Evolutionary conservation across 2,797 vertebrate species (phyloP).

Genomic region (Echeneis naucrates): DNA sequence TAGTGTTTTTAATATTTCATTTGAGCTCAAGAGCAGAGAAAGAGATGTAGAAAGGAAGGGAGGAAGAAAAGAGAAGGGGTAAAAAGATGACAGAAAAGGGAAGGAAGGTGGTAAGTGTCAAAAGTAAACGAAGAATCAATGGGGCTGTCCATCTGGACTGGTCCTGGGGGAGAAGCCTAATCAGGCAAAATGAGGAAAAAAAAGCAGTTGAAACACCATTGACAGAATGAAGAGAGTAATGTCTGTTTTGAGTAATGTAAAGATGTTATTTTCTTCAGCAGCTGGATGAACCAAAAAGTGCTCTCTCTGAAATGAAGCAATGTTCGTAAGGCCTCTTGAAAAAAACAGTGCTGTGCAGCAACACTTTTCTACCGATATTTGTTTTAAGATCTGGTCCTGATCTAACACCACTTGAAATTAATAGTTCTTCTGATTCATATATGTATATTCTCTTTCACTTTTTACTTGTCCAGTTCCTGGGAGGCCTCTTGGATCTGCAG

Average conservation of each 20-base stretch:
- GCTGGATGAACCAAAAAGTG: conserved; percentile 1
- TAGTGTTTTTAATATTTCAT: background rate
- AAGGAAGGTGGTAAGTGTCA: conserved; percentile 16
- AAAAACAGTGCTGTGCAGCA: background rate
- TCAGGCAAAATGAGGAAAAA: conserved; percentile 46
- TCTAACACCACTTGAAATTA: background rate
- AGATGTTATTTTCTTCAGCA: background rate
- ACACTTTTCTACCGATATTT: background rate
- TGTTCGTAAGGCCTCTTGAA: background rate
- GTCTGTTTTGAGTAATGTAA: background rate
- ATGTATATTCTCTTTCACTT: conserved; percentile 17
- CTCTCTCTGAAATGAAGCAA: background rate
- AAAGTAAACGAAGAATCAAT: too few species aligned
- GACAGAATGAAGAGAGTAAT: background rate
- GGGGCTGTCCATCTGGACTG: too few species aligned
- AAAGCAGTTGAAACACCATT: conserved; percentile 4
- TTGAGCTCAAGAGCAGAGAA: background rate
- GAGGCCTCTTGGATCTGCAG: conserved; percentile 36
- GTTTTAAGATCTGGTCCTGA: background rate
- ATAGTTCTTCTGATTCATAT: background rate
- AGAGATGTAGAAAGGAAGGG: background rate
- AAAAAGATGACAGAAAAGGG: conserved; percentile 16
- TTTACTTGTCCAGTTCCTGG: conserved; percentile 33
- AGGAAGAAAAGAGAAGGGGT: background rate
- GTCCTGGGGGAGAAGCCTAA: conserved; percentile 40